Evolutionary conservation across 2,113 vertebrate species (phyloP).

Genomic region (Scomber scombrus): DNA sequence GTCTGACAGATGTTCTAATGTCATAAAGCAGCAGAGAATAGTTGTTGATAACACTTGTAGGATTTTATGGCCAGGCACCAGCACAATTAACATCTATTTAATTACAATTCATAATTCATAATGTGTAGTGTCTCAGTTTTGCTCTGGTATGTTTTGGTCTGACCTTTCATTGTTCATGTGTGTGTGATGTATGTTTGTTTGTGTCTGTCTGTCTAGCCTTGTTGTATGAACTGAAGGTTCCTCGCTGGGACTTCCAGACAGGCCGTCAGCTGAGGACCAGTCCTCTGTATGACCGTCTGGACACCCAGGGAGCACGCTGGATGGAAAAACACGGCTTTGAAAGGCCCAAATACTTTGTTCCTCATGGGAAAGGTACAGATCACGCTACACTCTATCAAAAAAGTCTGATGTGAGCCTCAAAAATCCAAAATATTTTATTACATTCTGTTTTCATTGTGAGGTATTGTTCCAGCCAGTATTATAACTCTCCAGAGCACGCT

Average conservation of each 20-base stretch:
- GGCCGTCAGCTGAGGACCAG: conserved; percentile 96
- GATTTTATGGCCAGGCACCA: too few relatives aligned
- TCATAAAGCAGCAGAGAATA: too few relatives aligned
- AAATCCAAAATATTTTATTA: background rate
- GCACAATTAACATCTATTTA: too few relatives aligned
- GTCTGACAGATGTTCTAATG: too few relatives aligned
- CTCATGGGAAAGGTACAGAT: conserved; percentile 90
- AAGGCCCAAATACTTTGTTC: conserved; percentile 96
- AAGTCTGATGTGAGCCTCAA: background rate
- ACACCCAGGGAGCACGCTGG: conserved; percentile 96
- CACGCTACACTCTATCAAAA: background rate
- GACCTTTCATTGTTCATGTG: background rate
- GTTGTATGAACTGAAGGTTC: conserved; percentile 95
- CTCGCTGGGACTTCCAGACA: conserved; percentile 99
- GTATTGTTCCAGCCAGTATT: background rate
- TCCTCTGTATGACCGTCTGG: conserved; percentile 95
- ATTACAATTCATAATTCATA: too few relatives aligned
- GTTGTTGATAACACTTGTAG: too few relatives aligned
- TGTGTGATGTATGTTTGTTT: conserved; percentile 9
- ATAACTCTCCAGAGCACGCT: background rate
- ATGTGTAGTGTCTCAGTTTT: background rate
- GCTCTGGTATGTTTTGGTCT: background rate
- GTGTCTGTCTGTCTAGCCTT: conserved; percentile 84
- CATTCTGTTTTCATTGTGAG: too few relatives aligned
- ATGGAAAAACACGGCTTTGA: conserved; percentile 99